Conservation (phyloP, 2,888 invertebrate genomes). For the Keiferia lycopersicella region DNA sequence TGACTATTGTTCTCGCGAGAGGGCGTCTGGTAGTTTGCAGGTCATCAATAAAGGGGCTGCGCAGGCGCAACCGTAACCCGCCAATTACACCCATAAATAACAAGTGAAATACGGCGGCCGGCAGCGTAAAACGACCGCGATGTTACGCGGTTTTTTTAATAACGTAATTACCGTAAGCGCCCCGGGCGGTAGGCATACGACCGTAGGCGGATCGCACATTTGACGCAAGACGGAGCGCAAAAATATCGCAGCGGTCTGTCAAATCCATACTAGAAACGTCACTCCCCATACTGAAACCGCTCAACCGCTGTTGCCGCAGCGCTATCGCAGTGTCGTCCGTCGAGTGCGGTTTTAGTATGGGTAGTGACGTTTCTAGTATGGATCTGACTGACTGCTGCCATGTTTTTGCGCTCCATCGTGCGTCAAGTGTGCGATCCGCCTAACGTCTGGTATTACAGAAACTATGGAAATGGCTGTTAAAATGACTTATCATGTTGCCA, state of each 20-base stretch:
- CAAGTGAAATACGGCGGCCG: slow-evolving; percentile 43
- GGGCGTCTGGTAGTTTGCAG: slow-evolving; percentile 10
- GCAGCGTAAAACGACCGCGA: slow-evolving; percentile 46
- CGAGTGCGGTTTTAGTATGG: too few species aligned
- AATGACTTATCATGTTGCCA: not conserved
- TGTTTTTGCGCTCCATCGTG: too few species aligned
- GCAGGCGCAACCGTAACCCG: slow-evolving; percentile 35
- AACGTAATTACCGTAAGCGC: slow-evolving; percentile 51
- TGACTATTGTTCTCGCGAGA: not conserved
- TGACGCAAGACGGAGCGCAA: too few species aligned
- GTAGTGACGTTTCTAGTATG: too few species aligned
- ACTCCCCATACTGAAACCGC: too few species aligned
- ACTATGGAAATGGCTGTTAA: not conserved
- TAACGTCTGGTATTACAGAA: not conserved
- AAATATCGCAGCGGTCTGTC: too few species aligned
- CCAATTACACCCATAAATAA: slow-evolving; percentile 61
- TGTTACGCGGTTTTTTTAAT: slow-evolving; percentile 49
- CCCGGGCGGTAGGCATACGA: slow-evolving; percentile 27
- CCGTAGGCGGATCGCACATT: too few species aligned
- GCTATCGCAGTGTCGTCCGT: too few species aligned
- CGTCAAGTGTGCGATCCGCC: too few species aligned
- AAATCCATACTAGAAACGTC: too few species aligned
- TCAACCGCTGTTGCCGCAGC: too few species aligned
- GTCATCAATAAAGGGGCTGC: slow-evolving; percentile 32
- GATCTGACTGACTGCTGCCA: too few species aligned